Evolutionary conservation across 2,797 vertebrate genomes (phyloP).

Genomic region (Phrynocephalus forsythii): DNA sequence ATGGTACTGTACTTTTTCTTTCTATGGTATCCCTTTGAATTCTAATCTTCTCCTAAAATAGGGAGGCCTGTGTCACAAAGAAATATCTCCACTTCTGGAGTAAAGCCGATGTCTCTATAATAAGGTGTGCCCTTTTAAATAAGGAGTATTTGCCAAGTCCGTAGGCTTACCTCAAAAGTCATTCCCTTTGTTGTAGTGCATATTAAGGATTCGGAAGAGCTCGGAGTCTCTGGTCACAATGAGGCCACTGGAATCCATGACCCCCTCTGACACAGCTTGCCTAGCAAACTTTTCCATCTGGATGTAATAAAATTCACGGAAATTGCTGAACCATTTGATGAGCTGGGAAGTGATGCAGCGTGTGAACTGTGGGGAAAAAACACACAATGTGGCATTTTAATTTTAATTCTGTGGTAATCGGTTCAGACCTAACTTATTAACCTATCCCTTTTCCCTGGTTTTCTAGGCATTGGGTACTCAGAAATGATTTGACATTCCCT

Average conservation of each 20-base stretch:
- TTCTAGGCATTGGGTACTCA: too few relatives aligned
- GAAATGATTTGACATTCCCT: too few relatives aligned
- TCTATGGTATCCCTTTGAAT: background rate
- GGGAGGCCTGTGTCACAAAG: too few relatives aligned
- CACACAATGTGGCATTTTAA: background rate
- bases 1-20: too few relatives aligned
- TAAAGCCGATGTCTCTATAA: background rate
- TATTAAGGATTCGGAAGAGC: conserved; percentile 92
- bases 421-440: too few relatives aligned
- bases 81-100: background rate
- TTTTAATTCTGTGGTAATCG: background rate
- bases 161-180: conserved; percentile 90
- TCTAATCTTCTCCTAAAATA: background rate
- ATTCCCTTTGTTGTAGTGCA: conserved; percentile 96
- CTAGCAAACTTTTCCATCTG: conserved; percentile 98
- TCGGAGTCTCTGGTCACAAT: conserved; percentile 89
- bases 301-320: conserved; percentile 98
- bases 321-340: conserved; percentile 99
- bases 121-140: background rate
- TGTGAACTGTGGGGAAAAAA: conserved; percentile 84
- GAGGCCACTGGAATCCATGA: conserved; percentile 83
- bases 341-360: conserved; percentile 97
- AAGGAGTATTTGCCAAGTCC: background rate
- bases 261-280: conserved; percentile 89
- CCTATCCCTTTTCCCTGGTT: too few relatives aligned